Evolutionary conservation across 2,888 invertebrate species (phyloP).

Genomic region (Heteromyza rotundicornis): DNA sequence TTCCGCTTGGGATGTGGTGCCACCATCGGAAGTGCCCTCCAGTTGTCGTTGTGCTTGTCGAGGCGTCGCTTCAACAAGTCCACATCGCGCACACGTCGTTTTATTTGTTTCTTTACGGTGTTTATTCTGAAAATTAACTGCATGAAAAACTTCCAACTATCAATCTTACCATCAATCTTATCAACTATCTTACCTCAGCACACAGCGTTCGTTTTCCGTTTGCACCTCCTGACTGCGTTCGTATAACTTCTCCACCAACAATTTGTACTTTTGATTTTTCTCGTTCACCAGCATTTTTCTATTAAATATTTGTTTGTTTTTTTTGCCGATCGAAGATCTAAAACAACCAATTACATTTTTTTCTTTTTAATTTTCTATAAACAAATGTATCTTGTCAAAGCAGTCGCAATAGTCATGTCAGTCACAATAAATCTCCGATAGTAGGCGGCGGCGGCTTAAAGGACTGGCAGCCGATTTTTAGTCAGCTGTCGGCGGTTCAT

Average conservation of each 20-base stretch:
- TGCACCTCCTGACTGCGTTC: constrained; percentile 56
- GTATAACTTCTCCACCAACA: constrained; percentile 52
- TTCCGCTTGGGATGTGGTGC: constrained; percentile 58
- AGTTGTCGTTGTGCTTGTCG: constrained; percentile 58
- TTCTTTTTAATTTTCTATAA: background rate
- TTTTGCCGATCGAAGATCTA: constrained; percentile 27
- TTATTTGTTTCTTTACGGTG: constrained; percentile 55
- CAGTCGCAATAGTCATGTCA: too few species aligned
- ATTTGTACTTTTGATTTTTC: constrained; percentile 49
- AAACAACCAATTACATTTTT: constrained; percentile 8
- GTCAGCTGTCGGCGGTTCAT: too few species aligned
- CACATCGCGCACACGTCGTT: constrained; percentile 53
- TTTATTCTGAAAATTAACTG: constrained; percentile 44
- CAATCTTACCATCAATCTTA: background rate
- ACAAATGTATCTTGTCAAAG: too few species aligned
- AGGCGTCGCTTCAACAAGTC: constrained; percentile 54
- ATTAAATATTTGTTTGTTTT: background rate
- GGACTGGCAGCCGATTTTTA: too few species aligned
- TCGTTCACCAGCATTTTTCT: constrained; percentile 50
- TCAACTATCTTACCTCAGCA: constrained; percentile 47
- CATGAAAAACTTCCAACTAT: background rate
- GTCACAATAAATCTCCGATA: too few species aligned
- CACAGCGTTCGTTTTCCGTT: constrained; percentile 58
- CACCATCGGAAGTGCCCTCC: constrained; percentile 58
- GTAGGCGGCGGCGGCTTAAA: too few species aligned